Conservation (phyloP, 2,113 vertebrate species). For the Pelusios castaneus region DNA sequence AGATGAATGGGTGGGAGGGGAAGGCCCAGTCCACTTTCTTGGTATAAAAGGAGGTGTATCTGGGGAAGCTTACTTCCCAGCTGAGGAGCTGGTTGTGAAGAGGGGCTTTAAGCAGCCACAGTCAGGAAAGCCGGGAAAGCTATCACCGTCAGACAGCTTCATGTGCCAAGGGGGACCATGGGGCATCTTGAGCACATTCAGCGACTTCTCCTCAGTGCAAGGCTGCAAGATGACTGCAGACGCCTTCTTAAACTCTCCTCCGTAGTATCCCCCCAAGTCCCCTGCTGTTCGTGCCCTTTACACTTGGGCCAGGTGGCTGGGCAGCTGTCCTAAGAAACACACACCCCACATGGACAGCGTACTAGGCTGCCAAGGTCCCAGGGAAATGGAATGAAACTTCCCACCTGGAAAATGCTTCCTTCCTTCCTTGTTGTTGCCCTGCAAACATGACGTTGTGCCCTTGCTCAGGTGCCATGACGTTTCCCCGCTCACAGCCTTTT, state of each 20-base stretch:
- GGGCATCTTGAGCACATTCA: background rate
- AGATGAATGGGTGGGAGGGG: slow-evolving; percentile 51
- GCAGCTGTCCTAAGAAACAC: background rate
- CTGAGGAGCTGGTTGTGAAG: background rate
- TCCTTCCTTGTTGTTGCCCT: background rate
- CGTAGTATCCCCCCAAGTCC: rapidly evolving
- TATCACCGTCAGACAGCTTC: background rate
- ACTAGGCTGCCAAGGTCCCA: background rate
- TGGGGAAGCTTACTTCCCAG: background rate
- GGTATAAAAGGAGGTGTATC: slow-evolving; percentile 28
- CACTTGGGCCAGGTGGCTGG: too few species aligned
- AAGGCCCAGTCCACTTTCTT: slow-evolving; percentile 56
- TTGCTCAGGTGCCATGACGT: background rate
- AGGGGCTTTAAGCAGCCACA: background rate
- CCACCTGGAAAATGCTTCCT: background rate
- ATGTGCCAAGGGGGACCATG: rapidly evolving
- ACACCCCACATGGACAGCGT: background rate
- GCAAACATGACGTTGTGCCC: background rate
- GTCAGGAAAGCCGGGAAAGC: background rate
- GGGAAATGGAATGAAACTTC: background rate
- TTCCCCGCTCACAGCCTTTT: background rate
- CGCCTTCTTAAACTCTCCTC: background rate
- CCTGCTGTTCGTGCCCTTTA: background rate
- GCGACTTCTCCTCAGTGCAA: rapidly evolving
- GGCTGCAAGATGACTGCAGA: rapidly evolving